Evolutionary conservation across 2,888 invertebrate species (phyloP), one percentile per base, ranked within the genome.

Genomic region (Scaptodrosophila latifasciaeformis): DNA sequence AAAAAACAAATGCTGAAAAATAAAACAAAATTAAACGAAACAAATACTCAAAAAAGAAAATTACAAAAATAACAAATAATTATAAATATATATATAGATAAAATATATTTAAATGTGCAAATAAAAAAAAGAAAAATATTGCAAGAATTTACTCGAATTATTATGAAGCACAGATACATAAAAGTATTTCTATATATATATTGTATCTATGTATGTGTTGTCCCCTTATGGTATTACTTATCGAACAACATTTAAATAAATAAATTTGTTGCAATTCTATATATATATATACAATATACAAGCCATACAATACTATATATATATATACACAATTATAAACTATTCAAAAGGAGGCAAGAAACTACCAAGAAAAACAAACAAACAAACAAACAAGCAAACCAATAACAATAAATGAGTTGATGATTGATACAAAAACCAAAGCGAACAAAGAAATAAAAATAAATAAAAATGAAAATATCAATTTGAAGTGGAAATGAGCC

Each of bases 321-420:
- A 34, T 15, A 34, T 34, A 34, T 34, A 34, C 15, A 34, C 15
- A 49, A 59, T 49, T 65, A 67, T 54, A 46, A 65, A 65, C 58
- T 67, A 65, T 50, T 75, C 55, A 45, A 70, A 61, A 43, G 58
- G 51, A 59, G 54, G 62, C 56, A 74, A 62, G 52, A 53, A 43
- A 50, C 44, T n/a, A n/a, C n/a, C n/a, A n/a, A n/a, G n/a, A n/a
- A n/a, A n/a, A n/a, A n/a, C n/a, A n/a, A n/a, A n/a, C n/a, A n/a
- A n/a, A n/a, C n/a, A n/a, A n/a, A n/a, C n/a, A n/a, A n/a, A n/a
- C n/a, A n/a, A n/a, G n/a, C n/a, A n/a, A n/a, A n/a, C 45, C 63
- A 68, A 49, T 74, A 69, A 75, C 75, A 72, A 72, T 77, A 72
- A 77, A 72, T 62, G 72, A 66, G 78, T 77, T 72, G 71, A 70